Conservation (phyloP, 2,797 vertebrate genomes). For the Halcyon leucocephala region DNA sequence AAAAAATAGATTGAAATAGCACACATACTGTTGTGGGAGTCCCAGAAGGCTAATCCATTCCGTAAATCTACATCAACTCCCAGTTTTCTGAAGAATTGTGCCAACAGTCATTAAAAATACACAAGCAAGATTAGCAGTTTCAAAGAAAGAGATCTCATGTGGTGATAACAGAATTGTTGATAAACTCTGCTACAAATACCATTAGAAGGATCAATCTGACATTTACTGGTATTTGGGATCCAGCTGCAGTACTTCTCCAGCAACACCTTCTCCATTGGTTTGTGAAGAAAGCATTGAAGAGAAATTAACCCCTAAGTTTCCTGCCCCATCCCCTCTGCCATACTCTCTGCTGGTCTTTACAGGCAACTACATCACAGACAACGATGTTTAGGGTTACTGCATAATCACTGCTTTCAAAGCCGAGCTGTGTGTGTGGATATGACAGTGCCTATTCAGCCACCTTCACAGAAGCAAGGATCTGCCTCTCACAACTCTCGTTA, state of each 20-base stretch:
- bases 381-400: not conserved
- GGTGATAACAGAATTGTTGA: constrained; percentile 2
- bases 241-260: not conserved
- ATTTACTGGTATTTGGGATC: not conserved
- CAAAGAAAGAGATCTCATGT: constrained; percentile 25
- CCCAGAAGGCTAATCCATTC: constrained; percentile 41
- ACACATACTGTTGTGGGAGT: constrained; percentile 6
- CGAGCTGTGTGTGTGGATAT: accelerated
- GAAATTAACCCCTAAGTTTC: not conserved
- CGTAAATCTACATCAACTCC: constrained; percentile 15
- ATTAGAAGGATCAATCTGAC: not conserved
- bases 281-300: not conserved
- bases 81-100: not conserved
- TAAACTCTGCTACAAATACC: not conserved
- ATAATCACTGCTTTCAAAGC: not conserved
- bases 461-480: not conserved
- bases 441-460: not conserved
- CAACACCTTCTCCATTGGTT: not conserved
- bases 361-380: not conserved
- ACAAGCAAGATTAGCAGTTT: not conserved
- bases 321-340: not conserved
- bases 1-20: constrained; percentile 31
- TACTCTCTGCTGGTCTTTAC: not conserved
- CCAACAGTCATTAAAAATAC: constrained; percentile 51
- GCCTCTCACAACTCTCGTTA: not conserved